Conservation (phyloP, 2,113 vertebrate species). For the Promerops cafer region DNA sequence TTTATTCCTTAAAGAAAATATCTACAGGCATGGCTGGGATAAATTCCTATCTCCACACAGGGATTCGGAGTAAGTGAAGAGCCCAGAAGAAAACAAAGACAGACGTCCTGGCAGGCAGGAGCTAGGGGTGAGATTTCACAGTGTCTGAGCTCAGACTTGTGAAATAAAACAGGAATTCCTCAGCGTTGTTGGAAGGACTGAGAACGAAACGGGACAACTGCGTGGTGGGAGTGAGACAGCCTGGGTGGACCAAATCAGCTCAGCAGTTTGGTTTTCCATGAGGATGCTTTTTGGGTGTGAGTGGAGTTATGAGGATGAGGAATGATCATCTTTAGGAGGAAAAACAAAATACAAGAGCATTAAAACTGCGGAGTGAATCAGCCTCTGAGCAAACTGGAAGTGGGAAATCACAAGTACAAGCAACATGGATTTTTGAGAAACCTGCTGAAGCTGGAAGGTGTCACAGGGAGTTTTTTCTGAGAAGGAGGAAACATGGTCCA, state of each 20-base stretch:
- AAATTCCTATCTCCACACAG: not conserved
- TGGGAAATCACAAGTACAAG: not conserved
- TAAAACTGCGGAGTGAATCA: not conserved
- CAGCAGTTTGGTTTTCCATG: not conserved
- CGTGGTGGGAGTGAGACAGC: not conserved
- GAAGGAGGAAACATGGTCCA: slow-evolving; percentile 26
- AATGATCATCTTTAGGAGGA: not conserved
- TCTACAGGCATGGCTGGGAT: not conserved
- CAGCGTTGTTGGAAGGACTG: not conserved
- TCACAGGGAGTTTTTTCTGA: not conserved
- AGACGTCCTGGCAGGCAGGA: not conserved
- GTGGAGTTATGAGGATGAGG: not conserved
- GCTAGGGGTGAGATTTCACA: slow-evolving; percentile 25
- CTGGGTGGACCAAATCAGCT: not conserved
- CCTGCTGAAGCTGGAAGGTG: slow-evolving; percentile 39
- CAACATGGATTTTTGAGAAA: not conserved
- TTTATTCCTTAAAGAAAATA: not conserved
- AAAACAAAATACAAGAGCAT: not conserved
- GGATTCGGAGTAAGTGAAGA: not conserved
- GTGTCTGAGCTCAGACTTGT: not conserved
- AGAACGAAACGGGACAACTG: accelerated
- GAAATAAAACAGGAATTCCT: not conserved
- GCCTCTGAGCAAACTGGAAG: not conserved
- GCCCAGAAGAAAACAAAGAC: slow-evolving; percentile 13
- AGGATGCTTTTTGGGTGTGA: not conserved